Conservation (phyloP, 1,140 invertebrate species). For the Drosophila nasuta region DNA sequence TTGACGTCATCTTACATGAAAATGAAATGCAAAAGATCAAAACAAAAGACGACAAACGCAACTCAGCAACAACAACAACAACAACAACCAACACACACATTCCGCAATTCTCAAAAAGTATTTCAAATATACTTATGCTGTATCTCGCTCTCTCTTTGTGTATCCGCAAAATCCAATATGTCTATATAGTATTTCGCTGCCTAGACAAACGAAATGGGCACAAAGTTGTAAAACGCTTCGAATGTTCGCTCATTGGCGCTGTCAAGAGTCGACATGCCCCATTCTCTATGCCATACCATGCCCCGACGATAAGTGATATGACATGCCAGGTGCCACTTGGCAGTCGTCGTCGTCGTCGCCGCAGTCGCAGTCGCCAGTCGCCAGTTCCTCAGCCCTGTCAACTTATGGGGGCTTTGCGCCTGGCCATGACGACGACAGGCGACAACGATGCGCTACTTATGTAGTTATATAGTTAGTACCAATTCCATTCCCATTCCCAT, state of each 20-base stretch:
- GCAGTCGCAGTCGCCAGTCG: constrained; percentile 19
- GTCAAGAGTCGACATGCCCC: constrained; percentile 65
- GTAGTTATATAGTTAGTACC: constrained; percentile 62
- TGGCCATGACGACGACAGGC: constrained; percentile 68
- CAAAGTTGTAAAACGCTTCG: constrained; percentile 84
- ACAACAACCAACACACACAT: constrained; percentile 15
- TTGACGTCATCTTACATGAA: constrained; percentile 78
- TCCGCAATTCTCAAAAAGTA: constrained; percentile 51
- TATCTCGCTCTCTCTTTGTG: neutral
- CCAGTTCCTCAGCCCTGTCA: constrained; percentile 59
- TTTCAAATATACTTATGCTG: constrained; percentile 25
- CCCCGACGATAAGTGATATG: constrained; percentile 74
- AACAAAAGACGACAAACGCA: constrained; percentile 38
- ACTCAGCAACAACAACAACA: constrained; percentile 5
- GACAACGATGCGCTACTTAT: constrained; percentile 72
- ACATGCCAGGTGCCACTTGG: constrained; percentile 75
- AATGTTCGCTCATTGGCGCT: constrained; percentile 84
- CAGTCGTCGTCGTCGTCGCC: too few species aligned
- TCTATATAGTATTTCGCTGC: constrained; percentile 77
- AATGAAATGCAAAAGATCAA: constrained; percentile 75
- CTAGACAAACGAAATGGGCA: constrained; percentile 70
- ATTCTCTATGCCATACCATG: constrained; percentile 24
- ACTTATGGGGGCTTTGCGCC: constrained; percentile 65
- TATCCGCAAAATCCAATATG: constrained; percentile 78
- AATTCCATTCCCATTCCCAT: constrained; percentile 10